Conservation (phyloP, 2,113 vertebrate species). For the Anser cygnoides region DNA sequence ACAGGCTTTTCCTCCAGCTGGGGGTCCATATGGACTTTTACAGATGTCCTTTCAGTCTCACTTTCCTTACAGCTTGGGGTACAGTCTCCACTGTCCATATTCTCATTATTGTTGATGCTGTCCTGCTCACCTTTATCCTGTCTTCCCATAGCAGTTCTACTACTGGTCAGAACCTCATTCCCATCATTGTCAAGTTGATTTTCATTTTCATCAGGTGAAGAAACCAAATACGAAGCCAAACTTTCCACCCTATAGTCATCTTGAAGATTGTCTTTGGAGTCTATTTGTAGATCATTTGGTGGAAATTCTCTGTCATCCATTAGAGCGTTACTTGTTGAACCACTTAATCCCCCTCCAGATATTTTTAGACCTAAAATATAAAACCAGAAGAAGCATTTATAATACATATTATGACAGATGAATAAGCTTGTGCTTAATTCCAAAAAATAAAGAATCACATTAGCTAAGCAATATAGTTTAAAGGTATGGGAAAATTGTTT, state of each 20-base stretch:
- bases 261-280: slow-evolving; percentile 62
- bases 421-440: background rate
- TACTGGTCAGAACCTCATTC: slow-evolving; percentile 45
- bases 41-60: slow-evolving; percentile 19
- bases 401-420: background rate
- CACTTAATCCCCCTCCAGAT: slow-evolving; percentile 55
- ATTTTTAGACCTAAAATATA: slow-evolving; percentile 72
- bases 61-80: slow-evolving; percentile 39
- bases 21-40: slow-evolving; percentile 18
- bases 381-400: slow-evolving; percentile 14
- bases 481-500: background rate
- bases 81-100: slow-evolving; percentile 37
- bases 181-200: slow-evolving; percentile 70
- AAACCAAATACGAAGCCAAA: slow-evolving; percentile 48
- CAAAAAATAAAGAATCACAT: background rate
- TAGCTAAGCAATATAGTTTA: background rate
- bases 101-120: slow-evolving; percentile 83
- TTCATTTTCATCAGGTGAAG: slow-evolving; percentile 81
- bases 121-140: slow-evolving; percentile 74
- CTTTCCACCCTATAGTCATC: slow-evolving; percentile 43
- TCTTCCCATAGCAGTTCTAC: slow-evolving; percentile 57
- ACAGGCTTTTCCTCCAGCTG: slow-evolving; percentile 45
- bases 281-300: slow-evolving; percentile 64
- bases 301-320: slow-evolving; percentile 79
- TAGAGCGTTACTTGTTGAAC: slow-evolving; percentile 71